Conservation (phyloP, 2,797 vertebrate species). For the Enteromius mattozi region DNA sequence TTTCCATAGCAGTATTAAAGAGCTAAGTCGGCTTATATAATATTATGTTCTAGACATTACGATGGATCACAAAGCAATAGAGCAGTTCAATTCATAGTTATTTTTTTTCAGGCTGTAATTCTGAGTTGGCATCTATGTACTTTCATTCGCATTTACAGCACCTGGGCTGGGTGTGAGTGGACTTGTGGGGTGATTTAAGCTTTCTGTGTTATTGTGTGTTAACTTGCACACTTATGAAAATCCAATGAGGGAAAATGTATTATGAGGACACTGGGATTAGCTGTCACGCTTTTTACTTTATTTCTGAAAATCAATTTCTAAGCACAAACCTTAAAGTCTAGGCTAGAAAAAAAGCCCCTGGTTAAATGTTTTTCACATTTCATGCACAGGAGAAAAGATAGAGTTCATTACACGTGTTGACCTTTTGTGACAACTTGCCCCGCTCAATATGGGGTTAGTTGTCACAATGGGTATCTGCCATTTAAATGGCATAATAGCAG, state of each 20-base stretch:
- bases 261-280: not conserved
- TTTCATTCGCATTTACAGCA: constrained; percentile 3
- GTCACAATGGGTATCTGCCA: not conserved
- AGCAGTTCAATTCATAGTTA: constrained; percentile 77
- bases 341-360: not conserved
- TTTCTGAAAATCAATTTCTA: not conserved
- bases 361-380: not conserved
- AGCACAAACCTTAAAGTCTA: not conserved
- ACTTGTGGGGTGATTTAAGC: constrained; percentile 7
- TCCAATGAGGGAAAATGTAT: not conserved
- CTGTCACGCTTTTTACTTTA: not conserved
- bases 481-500: not conserved
- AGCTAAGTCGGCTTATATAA: constrained; percentile 71
- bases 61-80: constrained; percentile 68
- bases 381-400: not conserved
- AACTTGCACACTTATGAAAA: not conserved
- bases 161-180: constrained; percentile 4
- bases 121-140: constrained; percentile 9
- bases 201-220: not conserved
- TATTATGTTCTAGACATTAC: constrained; percentile 65
- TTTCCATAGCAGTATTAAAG: constrained; percentile 69
- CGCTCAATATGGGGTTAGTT: not conserved
- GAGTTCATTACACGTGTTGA: not conserved
- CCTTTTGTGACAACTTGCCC: constrained; percentile 5
- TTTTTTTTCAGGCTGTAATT: constrained; percentile 59